Conservation (phyloP, 2,113 vertebrate species). For the Nesogale talazaci region DNA sequence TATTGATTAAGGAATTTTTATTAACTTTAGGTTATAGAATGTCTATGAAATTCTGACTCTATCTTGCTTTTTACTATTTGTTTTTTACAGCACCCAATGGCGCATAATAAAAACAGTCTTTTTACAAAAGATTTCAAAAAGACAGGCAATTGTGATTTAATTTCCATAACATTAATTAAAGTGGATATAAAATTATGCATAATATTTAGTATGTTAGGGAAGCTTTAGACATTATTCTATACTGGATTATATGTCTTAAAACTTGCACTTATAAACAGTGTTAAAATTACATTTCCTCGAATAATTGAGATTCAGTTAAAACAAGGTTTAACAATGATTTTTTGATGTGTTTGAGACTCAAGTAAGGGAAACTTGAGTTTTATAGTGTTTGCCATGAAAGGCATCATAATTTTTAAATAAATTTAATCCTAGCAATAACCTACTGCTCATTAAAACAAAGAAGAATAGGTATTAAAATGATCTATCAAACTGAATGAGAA, state of each 20-base stretch:
- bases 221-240: background rate
- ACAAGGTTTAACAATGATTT: constrained; percentile 17
- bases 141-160: background rate
- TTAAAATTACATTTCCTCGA: background rate
- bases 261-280: background rate
- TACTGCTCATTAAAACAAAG: constrained; percentile 66
- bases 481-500: constrained; percentile 62
- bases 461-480: constrained; percentile 24
- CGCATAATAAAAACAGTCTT: background rate
- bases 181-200: background rate
- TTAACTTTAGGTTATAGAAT: background rate
- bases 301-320: background rate
- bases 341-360: background rate
- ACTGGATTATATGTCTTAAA: background rate
- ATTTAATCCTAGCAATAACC: constrained; percentile 74
- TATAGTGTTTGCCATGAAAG: constrained; percentile 58
- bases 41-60: background rate
- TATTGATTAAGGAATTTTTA: background rate
- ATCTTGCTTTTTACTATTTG: background rate
- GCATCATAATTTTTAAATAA: constrained; percentile 71
- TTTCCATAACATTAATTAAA: background rate
- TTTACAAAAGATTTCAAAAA: background rate
- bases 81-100: background rate
- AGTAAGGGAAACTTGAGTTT: constrained; percentile 69
- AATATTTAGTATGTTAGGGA: background rate